A percentile compares a stretch with the other conserved stretches of the same genome.
Evolutionary conservation across 2,113 vertebrate species (phyloP).

Genomic region (Barnardius zonarius): DNA sequence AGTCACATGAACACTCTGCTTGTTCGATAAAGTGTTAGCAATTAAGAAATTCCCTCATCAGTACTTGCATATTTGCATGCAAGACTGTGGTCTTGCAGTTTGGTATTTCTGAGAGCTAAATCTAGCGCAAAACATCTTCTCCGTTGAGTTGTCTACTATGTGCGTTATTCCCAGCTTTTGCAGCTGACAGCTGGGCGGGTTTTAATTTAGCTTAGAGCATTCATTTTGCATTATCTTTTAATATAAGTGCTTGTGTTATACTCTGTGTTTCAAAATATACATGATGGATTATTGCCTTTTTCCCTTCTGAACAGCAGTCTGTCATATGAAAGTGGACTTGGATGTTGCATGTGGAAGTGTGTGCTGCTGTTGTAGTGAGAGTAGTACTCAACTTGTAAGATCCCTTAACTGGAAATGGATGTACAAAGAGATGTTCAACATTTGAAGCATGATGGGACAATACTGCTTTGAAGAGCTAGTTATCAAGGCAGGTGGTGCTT

Average conservation of each 20-base stretch:
- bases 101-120: neutral
- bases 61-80: neutral
- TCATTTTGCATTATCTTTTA: neutral
- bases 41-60: neutral
- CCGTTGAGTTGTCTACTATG: neutral
- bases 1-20: neutral
- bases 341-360: fast-evolving
- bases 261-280: neutral
- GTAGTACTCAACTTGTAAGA: neutral
- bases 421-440: neutral
- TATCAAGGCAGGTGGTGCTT: neutral
- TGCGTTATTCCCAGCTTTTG: neutral
- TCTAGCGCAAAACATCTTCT: neutral
- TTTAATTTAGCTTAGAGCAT: neutral
- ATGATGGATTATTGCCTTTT: neutral
- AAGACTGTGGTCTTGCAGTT: neutral
- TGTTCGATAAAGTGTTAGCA: neutral
- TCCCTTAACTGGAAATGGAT: fast-evolving
- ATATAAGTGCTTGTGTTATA: neutral
- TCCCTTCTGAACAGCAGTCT: neutral
- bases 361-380: neutral
- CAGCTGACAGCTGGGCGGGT: neutral
- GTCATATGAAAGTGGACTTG: neutral
- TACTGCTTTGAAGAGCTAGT: neutral
- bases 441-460: neutral